Evolutionary conservation across 2,888 invertebrate genomes (phyloP).

Genomic region (Cantharis rufa): DNA sequence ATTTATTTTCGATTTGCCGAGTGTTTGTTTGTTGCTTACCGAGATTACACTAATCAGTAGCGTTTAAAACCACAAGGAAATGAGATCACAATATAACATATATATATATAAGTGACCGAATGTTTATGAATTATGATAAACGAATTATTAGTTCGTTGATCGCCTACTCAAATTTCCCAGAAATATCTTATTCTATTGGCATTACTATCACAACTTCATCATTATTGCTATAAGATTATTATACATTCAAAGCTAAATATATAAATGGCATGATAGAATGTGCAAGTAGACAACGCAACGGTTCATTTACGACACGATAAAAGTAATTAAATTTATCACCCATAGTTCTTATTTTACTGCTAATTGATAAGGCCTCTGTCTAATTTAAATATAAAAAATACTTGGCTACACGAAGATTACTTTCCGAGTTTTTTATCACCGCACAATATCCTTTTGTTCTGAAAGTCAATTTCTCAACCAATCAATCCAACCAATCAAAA

Average conservation of each 20-base stretch:
- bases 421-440: background rate
- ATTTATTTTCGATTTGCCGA: background rate
- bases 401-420: background rate
- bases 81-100: background rate
- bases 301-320: background rate
- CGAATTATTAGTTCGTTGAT: background rate
- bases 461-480: too few relatives aligned
- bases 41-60: background rate
- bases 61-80: background rate
- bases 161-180: background rate
- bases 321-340: background rate
- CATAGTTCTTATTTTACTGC: background rate
- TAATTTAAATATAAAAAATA: background rate
- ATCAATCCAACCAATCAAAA: too few relatives aligned
- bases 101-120: background rate
- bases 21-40: background rate
- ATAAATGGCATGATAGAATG: background rate
- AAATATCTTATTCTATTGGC: background rate
- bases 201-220: background rate
- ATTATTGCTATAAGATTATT: background rate
- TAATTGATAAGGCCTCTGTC: background rate
- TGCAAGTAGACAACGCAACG: background rate
- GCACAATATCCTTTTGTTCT: too few relatives aligned
- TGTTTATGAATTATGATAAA: background rate
- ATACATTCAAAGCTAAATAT: background rate